phyloP scores from a whole-genome alignment of 2,888 invertebrate species.

The Drosophila imparisetae region DNA sequence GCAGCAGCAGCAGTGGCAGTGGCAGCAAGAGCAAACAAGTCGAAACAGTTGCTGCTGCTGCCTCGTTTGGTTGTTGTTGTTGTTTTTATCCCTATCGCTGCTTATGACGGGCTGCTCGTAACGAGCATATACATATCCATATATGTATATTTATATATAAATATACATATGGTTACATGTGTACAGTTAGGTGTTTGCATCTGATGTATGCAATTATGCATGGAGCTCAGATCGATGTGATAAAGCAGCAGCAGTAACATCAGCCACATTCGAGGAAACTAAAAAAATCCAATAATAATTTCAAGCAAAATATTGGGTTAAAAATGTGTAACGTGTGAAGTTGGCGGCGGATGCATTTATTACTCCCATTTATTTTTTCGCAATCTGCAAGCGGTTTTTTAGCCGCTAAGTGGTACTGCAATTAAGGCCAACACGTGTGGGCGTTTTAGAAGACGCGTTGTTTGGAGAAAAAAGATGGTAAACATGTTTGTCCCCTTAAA shows the following conservation, averaged over 20 bases:
- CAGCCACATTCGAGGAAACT: slow-evolving; percentile 9
- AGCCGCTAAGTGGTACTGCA: slow-evolving; percentile 8
- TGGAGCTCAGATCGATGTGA: slow-evolving; percentile 62
- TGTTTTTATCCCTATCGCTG: slow-evolving; percentile 43
- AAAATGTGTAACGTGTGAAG: slow-evolving; percentile 58
- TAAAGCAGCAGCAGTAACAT: slow-evolving; percentile 39
- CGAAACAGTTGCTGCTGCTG: slow-evolving; percentile 45
- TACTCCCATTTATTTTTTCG: slow-evolving; percentile 9
- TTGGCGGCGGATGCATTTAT: slow-evolving; percentile 13
- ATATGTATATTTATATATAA: slow-evolving; percentile 10
- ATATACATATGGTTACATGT: slow-evolving; percentile 19
- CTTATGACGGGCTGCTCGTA: slow-evolving; percentile 61
- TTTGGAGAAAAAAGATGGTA: not conserved
- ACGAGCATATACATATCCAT: slow-evolving; percentile 47
- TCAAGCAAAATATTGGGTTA: slow-evolving; percentile 58
- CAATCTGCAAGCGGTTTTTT: slow-evolving; percentile 16
- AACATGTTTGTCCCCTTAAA: not conserved
- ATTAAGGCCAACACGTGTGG: slow-evolving; percentile 15
- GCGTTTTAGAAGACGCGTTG: not conserved
- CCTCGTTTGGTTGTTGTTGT: slow-evolving; percentile 30
- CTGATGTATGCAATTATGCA: slow-evolving; percentile 79
- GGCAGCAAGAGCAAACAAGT: slow-evolving; percentile 46
- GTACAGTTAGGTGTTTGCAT: slow-evolving; percentile 72
- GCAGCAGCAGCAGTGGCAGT: slow-evolving; percentile 41
- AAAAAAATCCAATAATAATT: slow-evolving; percentile 13